These are phyloP conservation scores for Asobara japonica DNA, from an alignment of 1,140 invertebrate genomes.

Conservation along the genomic window DNA sequence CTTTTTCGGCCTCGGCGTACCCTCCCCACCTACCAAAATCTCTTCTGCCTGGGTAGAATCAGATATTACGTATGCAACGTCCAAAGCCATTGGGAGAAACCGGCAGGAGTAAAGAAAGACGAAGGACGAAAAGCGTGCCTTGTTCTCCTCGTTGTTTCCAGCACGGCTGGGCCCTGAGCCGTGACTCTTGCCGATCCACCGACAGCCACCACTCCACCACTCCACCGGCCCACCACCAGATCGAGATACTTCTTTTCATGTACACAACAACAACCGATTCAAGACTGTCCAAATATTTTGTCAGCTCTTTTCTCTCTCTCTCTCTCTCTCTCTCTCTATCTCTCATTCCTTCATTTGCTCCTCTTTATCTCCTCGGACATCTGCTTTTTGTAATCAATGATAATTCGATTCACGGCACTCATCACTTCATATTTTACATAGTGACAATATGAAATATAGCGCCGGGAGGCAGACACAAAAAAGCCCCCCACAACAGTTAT, in stretches of 20 bases:
- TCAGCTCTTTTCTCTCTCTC: not conserved
- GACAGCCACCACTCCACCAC: no score
- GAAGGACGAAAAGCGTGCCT: not conserved
- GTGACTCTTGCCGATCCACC: conserved; percentile 8
- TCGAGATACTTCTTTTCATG: not conserved
- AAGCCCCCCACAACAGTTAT: no score
- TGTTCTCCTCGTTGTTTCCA: not conserved
- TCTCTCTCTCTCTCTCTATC: not conserved
- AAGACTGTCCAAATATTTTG: not conserved
- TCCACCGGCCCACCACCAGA: not conserved
- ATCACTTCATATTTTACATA: no score
- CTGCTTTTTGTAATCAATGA: no score
- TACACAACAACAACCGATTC: not conserved
- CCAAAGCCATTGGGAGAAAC: conserved; percentile 41
- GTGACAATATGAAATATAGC: no score
- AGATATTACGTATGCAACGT: conserved; percentile 55
- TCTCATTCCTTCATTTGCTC: not conserved
- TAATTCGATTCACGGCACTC: not conserved
- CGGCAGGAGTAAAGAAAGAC: conserved; percentile 18
- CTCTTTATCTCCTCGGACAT: no score
- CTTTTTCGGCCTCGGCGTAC: conserved; percentile 44
- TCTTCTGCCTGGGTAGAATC: conserved; percentile 44
- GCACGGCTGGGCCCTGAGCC: no score
- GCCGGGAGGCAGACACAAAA: no score
- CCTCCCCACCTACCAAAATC: conserved; percentile 40